Base-by-base conservation (phyloP, 2,888 invertebrate species). In the Erebia palarica region DNA sequence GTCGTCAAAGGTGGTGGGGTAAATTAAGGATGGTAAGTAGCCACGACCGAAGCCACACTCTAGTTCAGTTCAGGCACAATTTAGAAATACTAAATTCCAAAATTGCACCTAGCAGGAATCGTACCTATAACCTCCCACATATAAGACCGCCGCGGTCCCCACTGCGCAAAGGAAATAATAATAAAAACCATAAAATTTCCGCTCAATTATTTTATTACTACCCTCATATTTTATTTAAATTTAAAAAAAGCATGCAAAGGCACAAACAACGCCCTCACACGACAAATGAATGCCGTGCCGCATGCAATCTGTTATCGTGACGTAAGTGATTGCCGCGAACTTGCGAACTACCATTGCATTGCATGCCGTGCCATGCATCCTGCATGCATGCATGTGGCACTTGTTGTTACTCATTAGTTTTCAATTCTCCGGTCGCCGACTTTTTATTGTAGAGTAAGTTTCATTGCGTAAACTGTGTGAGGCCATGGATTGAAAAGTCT, bases 291-390 rank as follows among this genome's bases (percentile, higher is more conserved):
- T 83, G 81, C 83, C 85, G 86, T 85, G 89, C 84, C 78, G 81
- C 86, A 83, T 83, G 86, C 88, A 86, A 89, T 87, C 85, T 80
- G 84, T 89, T 84, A 86, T 79, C 77, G 75, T 78, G 80, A 75
- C 80, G 78, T 87, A 88, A 89, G 85, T 86, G 86, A 90, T 89
- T 84, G 85, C 84, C 73, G 81, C 81, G 77, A 86, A 87, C 84
- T 86, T 82, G 85, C 83, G 80, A 85, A 85, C 81, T 49, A 67
- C 58, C 67, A 59, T 66, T 57, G 65, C 65, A 27, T 58, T 3
- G 58, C 71, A 63, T 82, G 79, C 79, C 79, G 78, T 79, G 81
- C 79, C 80, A 78, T 80, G 79, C 79, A 79, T 78, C 79, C 75
- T 81, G 78, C 82, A 79, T 77, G 76, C 73, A 72, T 75, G 73